Conservation (phyloP, 92 coral and sea anemone genomes). For the Phenganax marumi region DNA sequence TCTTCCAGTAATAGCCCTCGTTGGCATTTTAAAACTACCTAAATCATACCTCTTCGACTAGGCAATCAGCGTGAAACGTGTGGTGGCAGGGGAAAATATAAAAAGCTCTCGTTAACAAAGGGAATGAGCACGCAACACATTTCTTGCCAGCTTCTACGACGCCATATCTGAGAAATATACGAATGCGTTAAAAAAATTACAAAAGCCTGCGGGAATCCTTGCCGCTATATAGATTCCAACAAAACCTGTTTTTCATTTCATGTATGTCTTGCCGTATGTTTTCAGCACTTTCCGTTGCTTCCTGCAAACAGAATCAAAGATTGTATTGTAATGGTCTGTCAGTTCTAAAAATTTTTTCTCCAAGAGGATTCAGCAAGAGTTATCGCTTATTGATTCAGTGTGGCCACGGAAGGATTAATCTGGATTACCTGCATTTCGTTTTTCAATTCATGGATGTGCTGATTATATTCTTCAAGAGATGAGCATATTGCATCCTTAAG, state of each 20-base stretch:
- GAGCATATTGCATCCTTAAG: conserved; percentile 93
- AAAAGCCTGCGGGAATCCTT: background rate
- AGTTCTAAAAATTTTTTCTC: background rate
- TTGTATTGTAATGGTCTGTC: background rate
- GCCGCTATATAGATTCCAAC: background rate
- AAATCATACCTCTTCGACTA: conserved; percentile 69
- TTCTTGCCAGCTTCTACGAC: conserved; percentile 87
- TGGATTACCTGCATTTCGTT: conserved; percentile 78
- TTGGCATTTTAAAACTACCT: background rate
- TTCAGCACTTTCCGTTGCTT: conserved; percentile 96
- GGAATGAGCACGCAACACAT: conserved; percentile 82
- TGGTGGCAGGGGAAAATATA: conserved; percentile 94
- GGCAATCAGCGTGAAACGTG: conserved; percentile 84
- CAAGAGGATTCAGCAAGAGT: background rate
- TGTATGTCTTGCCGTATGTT: conserved; percentile 84
- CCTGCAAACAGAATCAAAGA: conserved; percentile 40
- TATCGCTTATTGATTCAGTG: too few relatives aligned
- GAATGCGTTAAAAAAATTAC: background rate
- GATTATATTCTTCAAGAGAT: conserved; percentile 90
- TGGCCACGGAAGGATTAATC: background rate
- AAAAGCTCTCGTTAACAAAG: conserved; percentile 87
- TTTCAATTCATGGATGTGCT: conserved; percentile 87
- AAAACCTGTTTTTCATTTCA: conserved; percentile 87
- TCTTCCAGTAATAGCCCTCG: background rate
- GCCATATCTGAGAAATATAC: conserved; percentile 63